Base-by-base conservation (phyloP, 2,113 vertebrate species). In the Ondatra zibethicus region DNA sequence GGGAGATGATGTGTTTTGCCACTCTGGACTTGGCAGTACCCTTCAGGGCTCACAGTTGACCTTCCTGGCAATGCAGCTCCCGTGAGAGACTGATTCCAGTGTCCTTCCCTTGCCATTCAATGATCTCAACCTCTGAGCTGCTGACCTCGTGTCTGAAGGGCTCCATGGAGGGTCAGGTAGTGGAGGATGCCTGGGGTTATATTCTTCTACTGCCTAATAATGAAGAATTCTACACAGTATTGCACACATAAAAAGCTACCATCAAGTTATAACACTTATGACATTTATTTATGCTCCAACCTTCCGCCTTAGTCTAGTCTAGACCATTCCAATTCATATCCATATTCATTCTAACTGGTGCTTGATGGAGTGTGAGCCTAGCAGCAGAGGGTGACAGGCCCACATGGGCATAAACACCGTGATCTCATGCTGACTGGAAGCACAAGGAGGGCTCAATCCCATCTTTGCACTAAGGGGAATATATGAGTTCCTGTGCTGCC, bases 381-480 rank as follows among this genome's bases (percentile, higher is more conserved):
- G 16, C n/a, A 36, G 17, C 66, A n/a, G 91, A 95, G 27, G 52
- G n/a, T 31, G 70, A 10, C 4, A 36, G 76, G 25, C 29, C 29
- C 66, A 39, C 66, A 52, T 36, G 29, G 39, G 45, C 12, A 61
- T 27, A 45, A n/a, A 8, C 55, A 21, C 47, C 29, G 3, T 42
- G 70, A 6, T 88, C 9, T 39, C 27, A 4, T 78, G 80, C 63
- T 42, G 70, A 88, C 45, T 14, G 36, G 33, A 27, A 92, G 70
- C 0, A 11, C 42, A 33, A 14, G 0, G 7, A 21, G 21, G 13
- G 0, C 31, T 58, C n/a, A 58, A 50, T 33, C 47, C 12, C 55
- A 31, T 58, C 52, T 66, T 75, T 25, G 21, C 6, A 68, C 23
- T 33, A 50, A 42, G 39, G 25, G 8, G 29, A 55, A 77, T 6